Evolutionary conservation across 1,140 invertebrate species (phyloP), one percentile per base, ranked within the genome.

Genomic region (Mya arenaria): DNA sequence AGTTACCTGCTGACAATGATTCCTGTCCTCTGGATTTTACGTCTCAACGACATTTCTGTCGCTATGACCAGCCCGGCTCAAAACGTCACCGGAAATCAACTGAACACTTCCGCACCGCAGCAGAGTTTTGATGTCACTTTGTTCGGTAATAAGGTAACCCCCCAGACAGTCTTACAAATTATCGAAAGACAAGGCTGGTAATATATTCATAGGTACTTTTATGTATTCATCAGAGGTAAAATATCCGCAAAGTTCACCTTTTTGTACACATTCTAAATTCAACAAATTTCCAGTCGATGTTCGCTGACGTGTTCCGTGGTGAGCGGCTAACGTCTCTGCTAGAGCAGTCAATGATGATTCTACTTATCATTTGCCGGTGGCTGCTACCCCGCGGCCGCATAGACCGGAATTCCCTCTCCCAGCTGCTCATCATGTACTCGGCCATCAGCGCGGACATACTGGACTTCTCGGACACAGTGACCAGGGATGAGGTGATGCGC

Each of bases 331-430:
- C 37, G 32, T 84, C 83, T 30, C 39, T 84, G 15, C 96, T 97
- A 55, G 97, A 97, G 86, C 97, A 97, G 92, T 96, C 97, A 87
- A 92, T 98, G 23, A 97, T 97, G 96, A 91, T 97, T 34, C 96
- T 97, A 10, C 92, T 98, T 6, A 97, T 97, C 85, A 95, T 97
- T 56, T 96, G 97, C 3, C 94, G 97, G 39, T 97, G 97, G 88
- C 94, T 98, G 92, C 93, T 98, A 68, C 96, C 97, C 3, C 97
- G 97, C 86, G 97, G 97, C 17, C 78, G 82, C 17, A 93, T 98
- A 1, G 97, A 96, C 0, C 94, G 97, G 28, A 97, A 98, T 89
- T 96, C 98, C 91, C 93, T 98, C 3, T 97, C 97, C 55, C 97
- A 98, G 88, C 92, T 98, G 1, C 69, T 82, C 1, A 73, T 82